These are phyloP conservation scores for Pachycephala philippinensis DNA, from an alignment of 2,113 vertebrate species.

Conservation along the genomic window DNA sequence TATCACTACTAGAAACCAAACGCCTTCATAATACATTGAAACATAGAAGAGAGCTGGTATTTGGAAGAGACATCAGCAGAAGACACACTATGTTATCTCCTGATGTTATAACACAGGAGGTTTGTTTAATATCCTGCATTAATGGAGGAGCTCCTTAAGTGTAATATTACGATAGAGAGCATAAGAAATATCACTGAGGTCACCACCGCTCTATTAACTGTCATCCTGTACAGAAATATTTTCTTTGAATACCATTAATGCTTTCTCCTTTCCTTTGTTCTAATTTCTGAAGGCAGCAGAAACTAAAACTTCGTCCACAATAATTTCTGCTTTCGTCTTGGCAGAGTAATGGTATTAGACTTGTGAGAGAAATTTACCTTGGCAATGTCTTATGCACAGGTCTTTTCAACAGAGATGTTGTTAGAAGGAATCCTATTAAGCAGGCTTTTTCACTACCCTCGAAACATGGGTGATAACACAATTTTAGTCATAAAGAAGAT, in stretches of 20 bases:
- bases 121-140: constrained; percentile 68
- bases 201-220: constrained; percentile 62
- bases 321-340: constrained; percentile 69
- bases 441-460: not conserved
- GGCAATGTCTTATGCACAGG: constrained; percentile 50
- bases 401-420: constrained; percentile 56
- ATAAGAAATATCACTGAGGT: constrained; percentile 60
- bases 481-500: constrained; percentile 26
- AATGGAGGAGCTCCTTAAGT: constrained; percentile 66
- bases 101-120: constrained; percentile 38
- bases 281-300: constrained; percentile 66
- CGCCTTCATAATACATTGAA: not conserved
- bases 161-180: constrained; percentile 55
- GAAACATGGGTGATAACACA: constrained; percentile 54
- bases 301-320: constrained; percentile 64
- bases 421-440: constrained; percentile 54
- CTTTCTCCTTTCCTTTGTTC: constrained; percentile 63
- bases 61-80: constrained; percentile 24
- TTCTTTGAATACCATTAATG: constrained; percentile 71
- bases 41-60: not conserved
- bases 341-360: constrained; percentile 62
- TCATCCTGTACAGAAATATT: constrained; percentile 69
- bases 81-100: constrained; percentile 12
- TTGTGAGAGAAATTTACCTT: constrained; percentile 65
- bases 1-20: not conserved